Conservation (phyloP, 2,888 invertebrate genomes). For the Habroteleia sp. region DNA sequence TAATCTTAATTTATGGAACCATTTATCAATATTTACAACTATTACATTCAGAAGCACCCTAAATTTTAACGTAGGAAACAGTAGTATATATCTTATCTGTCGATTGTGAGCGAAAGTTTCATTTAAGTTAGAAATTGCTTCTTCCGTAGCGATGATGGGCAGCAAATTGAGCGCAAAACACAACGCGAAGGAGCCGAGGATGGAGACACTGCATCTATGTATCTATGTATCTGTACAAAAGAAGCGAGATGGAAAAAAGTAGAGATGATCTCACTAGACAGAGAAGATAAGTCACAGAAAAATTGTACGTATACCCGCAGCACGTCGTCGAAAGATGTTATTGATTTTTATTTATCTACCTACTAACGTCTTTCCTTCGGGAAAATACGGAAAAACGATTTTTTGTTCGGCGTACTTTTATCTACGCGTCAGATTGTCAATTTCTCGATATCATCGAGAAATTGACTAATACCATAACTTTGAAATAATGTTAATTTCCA, state of each 20-base stretch:
- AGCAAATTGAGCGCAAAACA: constrained; percentile 81
- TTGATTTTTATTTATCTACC: constrained; percentile 67
- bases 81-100: constrained; percentile 60
- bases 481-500: constrained; percentile 7
- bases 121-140: constrained; percentile 82
- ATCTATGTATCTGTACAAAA: constrained; percentile 37
- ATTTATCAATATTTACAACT: constrained; percentile 58
- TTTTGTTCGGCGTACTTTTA: constrained; percentile 23
- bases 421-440: constrained; percentile 35
- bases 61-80: constrained; percentile 58
- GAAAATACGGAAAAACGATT: constrained; percentile 45
- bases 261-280: constrained; percentile 16
- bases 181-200: constrained; percentile 72
- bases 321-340: constrained; percentile 67
- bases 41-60: constrained; percentile 41
- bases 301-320: constrained; percentile 59
- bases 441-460: constrained; percentile 7
- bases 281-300: constrained; percentile 51
- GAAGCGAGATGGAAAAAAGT: constrained; percentile 51
- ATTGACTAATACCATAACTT: neutral
- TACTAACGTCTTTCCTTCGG: constrained; percentile 53
- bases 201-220: constrained; percentile 57
- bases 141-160: constrained; percentile 81
- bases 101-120: constrained; percentile 75
- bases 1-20: constrained; percentile 49